phyloP scores from a whole-genome alignment of 2,888 invertebrate species.

The Azorinus chamasolen region DNA sequence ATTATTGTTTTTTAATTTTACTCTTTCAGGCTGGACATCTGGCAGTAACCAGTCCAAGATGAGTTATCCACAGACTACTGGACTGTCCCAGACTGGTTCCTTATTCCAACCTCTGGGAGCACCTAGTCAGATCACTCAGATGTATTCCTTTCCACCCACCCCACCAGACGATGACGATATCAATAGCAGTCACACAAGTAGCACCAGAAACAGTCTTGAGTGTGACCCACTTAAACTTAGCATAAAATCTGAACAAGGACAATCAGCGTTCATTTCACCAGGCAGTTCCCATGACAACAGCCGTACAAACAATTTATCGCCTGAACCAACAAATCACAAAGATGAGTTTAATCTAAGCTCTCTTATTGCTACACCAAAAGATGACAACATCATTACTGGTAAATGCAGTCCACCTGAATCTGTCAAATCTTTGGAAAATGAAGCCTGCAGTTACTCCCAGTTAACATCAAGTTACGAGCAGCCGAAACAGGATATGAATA shows the following conservation, averaged over 20 bases:
- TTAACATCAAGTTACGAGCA: too few relatives aligned
- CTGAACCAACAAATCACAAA: not conserved
- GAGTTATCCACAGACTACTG: too few relatives aligned
- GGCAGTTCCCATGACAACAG: not conserved
- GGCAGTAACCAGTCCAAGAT: too few relatives aligned
- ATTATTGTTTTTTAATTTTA: too few relatives aligned
- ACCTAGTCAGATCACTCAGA: slow-evolving; percentile 2
- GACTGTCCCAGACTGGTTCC: too few relatives aligned
- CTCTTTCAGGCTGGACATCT: too few relatives aligned
- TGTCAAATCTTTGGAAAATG: slow-evolving; percentile 15
- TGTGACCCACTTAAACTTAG: slow-evolving; percentile 8
- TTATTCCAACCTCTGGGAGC: too few relatives aligned
- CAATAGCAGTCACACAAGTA: slow-evolving; percentile 24
- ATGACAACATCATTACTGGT: not conserved
- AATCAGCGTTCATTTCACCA: slow-evolving; percentile 1
- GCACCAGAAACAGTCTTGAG: slow-evolving; percentile 36
- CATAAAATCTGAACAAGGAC: slow-evolving; percentile 1
- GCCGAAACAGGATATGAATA: too few relatives aligned
- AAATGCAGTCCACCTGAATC: slow-evolving; percentile 14
- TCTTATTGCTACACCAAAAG: not conserved
- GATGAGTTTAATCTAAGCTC: slow-evolving; percentile 1
- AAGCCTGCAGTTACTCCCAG: slow-evolving; percentile 18
- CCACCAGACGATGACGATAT: slow-evolving; percentile 59
- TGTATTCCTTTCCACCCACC: slow-evolving; percentile 55
- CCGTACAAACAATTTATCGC: too few relatives aligned